Base-by-base conservation (phyloP, 2,113 vertebrate species). In the Egretta garzetta region DNA sequence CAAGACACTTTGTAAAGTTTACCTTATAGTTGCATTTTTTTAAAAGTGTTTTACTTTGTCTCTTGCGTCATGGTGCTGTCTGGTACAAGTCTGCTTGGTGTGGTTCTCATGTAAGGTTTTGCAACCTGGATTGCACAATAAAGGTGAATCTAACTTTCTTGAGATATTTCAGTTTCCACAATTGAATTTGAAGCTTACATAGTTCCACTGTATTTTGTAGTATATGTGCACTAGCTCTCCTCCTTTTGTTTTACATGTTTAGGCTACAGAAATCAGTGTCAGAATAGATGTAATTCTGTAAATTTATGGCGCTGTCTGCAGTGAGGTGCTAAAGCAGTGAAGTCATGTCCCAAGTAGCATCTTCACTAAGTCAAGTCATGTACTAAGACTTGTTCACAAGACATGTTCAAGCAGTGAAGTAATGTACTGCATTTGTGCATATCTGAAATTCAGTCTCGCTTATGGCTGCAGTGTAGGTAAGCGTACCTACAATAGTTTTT, bases 201-300 rank as follows among this genome's bases (percentile, higher is more conserved):
- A 14, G 37, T 43, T 87, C 12, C 24, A 15, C 24, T 79, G 26
- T 41, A 43, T 93, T 75, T 62, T 80, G 32, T 53, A 32, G 37
- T 32, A 6, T n/a, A 1, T 3, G 53, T 56, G 20, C 41, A 17
- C 0, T 1, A 45, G 18, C 53, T 77, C 9, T 74, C 20, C 28
- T 86, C 28, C 50, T 72, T 60, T 28, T 56, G 17, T 72, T 63
- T 74, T 41, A 17, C 2, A 0, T 28, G 30, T 43, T 79, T 16
- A 35, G 59, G 26, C 41, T 41, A 5, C 64, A 77, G 43, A 21
- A 33, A 28, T 30, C 56, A 8, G 17, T 81, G 49, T 32, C 80
- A 87, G 68, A 55, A 55, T 14, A 43, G 18, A 58, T 16, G 26
- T 55, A 37, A 17, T 11, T 63, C 28, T 49, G 12, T 49, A 50